Conservation (phyloP, 1,140 invertebrate genomes). For the Nomia melanderi region DNA sequence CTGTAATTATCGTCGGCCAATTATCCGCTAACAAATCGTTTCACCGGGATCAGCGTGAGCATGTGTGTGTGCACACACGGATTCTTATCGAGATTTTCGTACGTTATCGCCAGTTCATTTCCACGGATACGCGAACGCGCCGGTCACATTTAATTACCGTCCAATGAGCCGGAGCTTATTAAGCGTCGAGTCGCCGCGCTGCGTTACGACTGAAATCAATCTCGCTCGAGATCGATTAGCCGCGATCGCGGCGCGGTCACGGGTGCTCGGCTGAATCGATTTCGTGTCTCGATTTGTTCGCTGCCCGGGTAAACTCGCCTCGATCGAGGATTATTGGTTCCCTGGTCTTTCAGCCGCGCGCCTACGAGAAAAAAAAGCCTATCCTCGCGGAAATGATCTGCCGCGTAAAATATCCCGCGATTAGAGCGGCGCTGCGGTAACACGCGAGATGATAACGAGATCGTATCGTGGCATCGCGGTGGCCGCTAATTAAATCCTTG, state of each 20-base stretch:
- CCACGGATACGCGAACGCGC: slow-evolving; percentile 32
- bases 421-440: slow-evolving; percentile 33
- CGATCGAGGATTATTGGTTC: slow-evolving; percentile 52
- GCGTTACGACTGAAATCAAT: slow-evolving; percentile 61
- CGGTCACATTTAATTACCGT: slow-evolving; percentile 55
- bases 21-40: too few relatives aligned
- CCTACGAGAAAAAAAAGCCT: neutral
- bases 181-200: slow-evolving; percentile 40
- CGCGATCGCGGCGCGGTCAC: slow-evolving; percentile 41
- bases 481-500: slow-evolving; percentile 54
- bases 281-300: slow-evolving; percentile 53
- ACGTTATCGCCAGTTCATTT: slow-evolving; percentile 27
- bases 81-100: slow-evolving; percentile 43
- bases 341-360: too few relatives aligned
- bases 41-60: neutral
- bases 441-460: slow-evolving; percentile 46
- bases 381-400: slow-evolving; percentile 22
- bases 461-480: slow-evolving; percentile 46
- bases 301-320: slow-evolving; percentile 11
- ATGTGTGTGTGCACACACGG: slow-evolving; percentile 6
- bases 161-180: slow-evolving; percentile 53
- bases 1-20: too few relatives aligned
- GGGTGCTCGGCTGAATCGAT: slow-evolving; percentile 51
- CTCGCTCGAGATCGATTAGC: slow-evolving; percentile 57
- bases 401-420: slow-evolving; percentile 36